A percentile compares a stretch with the other conserved stretches of the same genome.
These are phyloP conservation scores for Drosophila emarginata DNA, from an alignment of 2,888 invertebrate species.

Conservation along the genomic window DNA sequence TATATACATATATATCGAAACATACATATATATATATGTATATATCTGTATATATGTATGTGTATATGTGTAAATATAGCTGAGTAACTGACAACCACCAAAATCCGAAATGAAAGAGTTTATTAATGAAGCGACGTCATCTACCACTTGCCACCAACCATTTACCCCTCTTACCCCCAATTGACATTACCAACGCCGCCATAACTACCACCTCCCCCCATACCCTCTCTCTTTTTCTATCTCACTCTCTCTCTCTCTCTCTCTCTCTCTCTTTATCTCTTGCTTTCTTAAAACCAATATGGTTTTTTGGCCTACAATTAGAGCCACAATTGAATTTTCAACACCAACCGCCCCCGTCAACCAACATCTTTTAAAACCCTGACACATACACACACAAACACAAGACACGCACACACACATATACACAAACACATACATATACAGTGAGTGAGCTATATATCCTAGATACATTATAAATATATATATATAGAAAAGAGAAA, in stretches of 20 bases:
- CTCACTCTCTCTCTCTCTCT: constrained; percentile 1
- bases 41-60: not conserved
- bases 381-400: constrained; percentile 12
- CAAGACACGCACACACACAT: constrained; percentile 4
- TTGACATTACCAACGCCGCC: not conserved
- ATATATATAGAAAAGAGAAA: constrained; percentile 65
- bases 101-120: constrained; percentile 15
- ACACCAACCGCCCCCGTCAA: constrained; percentile 5
- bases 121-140: constrained; percentile 13
- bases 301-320: constrained; percentile 3
- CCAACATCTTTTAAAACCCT: constrained; percentile 9
- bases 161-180: not conserved
- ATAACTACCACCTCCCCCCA: not conserved
- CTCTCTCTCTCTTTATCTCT: not conserved
- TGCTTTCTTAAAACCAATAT: constrained; percentile 11
- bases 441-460: constrained; percentile 22
- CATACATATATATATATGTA: constrained; percentile 3
- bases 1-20: constrained; percentile 2
- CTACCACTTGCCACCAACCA: not conserved
- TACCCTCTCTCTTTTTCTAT: not conserved
- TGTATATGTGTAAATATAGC: constrained; percentile 49
- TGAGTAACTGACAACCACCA: constrained; percentile 71
- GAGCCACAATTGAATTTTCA: not conserved
- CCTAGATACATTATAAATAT: constrained; percentile 40
- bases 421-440: constrained; percentile 55